Conservation (phyloP, 2,888 invertebrate genomes). For the Acleris cristana region DNA sequence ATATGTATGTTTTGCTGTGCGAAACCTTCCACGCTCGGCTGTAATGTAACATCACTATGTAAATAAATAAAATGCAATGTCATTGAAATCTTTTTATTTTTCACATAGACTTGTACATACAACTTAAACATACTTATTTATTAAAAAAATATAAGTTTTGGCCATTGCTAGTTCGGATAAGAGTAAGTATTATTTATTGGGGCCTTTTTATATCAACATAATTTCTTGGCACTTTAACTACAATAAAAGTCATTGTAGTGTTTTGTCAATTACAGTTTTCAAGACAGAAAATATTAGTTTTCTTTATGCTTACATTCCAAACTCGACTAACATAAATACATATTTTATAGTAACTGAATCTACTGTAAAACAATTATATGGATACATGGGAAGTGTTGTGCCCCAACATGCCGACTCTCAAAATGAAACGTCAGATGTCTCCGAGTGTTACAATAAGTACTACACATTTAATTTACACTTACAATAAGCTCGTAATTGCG, state of each 20-base stretch:
- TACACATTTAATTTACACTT: slow-evolving; percentile 12
- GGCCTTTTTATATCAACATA: slow-evolving; percentile 4
- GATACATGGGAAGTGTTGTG: no score
- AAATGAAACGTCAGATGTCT: neutral
- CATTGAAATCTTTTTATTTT: slow-evolving; percentile 23
- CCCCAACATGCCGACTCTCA: neutral
- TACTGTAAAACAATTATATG: no score
- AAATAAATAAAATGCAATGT: slow-evolving; percentile 11
- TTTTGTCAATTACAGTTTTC: neutral
- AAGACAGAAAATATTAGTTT: no score
- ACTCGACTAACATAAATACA: no score
- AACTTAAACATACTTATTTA: slow-evolving; percentile 25
- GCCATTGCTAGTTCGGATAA: slow-evolving; percentile 33
- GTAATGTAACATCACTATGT: neutral
- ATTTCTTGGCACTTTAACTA: neutral
- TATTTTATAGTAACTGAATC: no score
- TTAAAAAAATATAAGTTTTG: slow-evolving; percentile 38
- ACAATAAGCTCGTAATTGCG: slow-evolving; percentile 35
- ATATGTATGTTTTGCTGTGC: slow-evolving; percentile 11
- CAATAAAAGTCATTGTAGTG: neutral
- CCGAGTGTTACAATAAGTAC: neutral
- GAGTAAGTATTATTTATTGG: slow-evolving; percentile 21
- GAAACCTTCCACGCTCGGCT: neutral
- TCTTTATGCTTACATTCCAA: neutral
- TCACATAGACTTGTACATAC: slow-evolving; percentile 10